Conservation (phyloP, 2,888 invertebrate genomes). For the Melikaiella ostensackeni region DNA sequence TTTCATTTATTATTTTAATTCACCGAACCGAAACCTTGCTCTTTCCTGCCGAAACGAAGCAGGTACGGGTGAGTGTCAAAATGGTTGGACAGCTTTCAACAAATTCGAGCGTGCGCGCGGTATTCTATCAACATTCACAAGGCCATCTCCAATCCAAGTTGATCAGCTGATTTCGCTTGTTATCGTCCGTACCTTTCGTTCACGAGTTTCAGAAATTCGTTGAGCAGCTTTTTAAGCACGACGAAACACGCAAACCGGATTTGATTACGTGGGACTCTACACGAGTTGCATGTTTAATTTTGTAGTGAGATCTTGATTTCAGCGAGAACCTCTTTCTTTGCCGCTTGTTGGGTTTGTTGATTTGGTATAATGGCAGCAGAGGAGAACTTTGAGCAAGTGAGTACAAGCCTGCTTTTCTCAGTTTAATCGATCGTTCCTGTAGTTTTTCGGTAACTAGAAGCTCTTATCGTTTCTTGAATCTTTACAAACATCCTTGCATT, state of each 20-base stretch:
- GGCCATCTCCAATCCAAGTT: slow-evolving; percentile 28
- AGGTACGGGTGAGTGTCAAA: not conserved
- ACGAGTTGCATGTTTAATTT: slow-evolving; percentile 30
- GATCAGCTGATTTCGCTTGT: slow-evolving; percentile 32
- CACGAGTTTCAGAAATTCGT: slow-evolving; percentile 17
- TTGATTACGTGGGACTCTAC: slow-evolving; percentile 23
- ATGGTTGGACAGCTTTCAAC: slow-evolving; percentile 9
- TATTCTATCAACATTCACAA: slow-evolving; percentile 7
- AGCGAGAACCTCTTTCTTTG: slow-evolving; percentile 7
- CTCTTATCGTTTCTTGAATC: slow-evolving; percentile 14
- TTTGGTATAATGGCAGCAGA: slow-evolving; percentile 62
- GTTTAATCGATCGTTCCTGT: slow-evolving; percentile 15
- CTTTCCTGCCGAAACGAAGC: slow-evolving; percentile 5
- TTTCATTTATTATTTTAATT: not conserved
- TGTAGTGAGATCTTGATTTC: slow-evolving; percentile 35
- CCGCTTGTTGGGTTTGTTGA: slow-evolving; percentile 14
- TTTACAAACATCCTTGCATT: not conserved
- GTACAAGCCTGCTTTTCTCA: slow-evolving; percentile 40
- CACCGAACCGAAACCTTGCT: not conserved
- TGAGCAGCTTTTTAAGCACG: slow-evolving; percentile 27
- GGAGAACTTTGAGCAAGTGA: slow-evolving; percentile 68
- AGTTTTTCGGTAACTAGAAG: not conserved
- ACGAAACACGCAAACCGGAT: slow-evolving; percentile 32
- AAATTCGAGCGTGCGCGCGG: slow-evolving; percentile 23
- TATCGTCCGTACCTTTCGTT: not conserved